These are phyloP conservation scores for Bombyx mori DNA, from an alignment of 1,140 invertebrate genomes.

Conservation along the genomic window DNA sequence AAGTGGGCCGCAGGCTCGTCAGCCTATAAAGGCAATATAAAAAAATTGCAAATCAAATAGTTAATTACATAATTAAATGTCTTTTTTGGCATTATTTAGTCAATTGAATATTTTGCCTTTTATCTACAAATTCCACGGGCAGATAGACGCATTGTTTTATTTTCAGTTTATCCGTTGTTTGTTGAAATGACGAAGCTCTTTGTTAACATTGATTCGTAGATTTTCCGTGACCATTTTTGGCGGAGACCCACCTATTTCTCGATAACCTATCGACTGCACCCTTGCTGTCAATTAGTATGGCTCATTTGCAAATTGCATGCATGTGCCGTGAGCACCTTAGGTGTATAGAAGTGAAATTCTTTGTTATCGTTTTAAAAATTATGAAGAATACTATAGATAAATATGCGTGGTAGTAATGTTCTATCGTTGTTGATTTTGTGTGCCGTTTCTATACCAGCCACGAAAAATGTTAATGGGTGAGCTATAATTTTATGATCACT, in stretches of 20 bases:
- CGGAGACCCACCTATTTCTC: constrained; percentile 35
- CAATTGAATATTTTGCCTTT: no score
- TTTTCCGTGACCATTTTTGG: constrained; percentile 51
- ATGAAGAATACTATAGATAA: constrained; percentile 18
- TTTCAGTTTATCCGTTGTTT: no score
- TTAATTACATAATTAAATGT: no score
- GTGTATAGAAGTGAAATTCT: background rate
- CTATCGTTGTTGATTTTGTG: constrained; percentile 36
- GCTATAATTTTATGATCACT: constrained; percentile 6
- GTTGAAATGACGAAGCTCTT: constrained; percentile 15
- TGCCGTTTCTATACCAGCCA: constrained; percentile 36
- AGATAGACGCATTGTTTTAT: no score
- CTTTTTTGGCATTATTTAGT: no score
- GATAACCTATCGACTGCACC: constrained; percentile 45
- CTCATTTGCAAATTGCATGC: constrained; percentile 28
- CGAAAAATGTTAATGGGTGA: constrained; percentile 49
- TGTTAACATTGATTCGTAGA: constrained; percentile 52
- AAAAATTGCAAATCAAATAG: no score
- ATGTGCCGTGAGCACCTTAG: constrained; percentile 2
- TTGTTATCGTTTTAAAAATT: constrained; percentile 32
- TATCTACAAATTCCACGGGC: no score
- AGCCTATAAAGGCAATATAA: no score
- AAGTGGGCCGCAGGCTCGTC: no score
- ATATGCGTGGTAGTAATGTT: constrained; percentile 49
- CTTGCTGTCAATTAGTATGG: constrained; percentile 38